Conservation (phyloP, 2,888 invertebrate genomes). For the Disparrhopalites patrizii region DNA sequence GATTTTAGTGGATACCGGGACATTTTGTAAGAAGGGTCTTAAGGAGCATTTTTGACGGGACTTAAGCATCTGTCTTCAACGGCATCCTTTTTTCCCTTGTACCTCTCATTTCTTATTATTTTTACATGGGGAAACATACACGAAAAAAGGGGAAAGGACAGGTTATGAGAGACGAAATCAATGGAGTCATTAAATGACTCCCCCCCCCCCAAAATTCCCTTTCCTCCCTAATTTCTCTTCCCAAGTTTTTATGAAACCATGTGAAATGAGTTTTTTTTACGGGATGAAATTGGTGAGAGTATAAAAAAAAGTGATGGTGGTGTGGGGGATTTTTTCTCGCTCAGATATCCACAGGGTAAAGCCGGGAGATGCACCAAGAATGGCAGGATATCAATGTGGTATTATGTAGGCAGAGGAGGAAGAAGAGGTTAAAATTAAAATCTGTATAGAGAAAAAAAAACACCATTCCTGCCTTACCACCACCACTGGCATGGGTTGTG, state of each 20-base stretch:
- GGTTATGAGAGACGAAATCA: slow-evolving; percentile 9
- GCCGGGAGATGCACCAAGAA: slow-evolving; percentile 15
- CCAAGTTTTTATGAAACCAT: neutral
- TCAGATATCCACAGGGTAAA: too few relatives aligned
- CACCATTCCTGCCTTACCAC: neutral
- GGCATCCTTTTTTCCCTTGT: too few relatives aligned
- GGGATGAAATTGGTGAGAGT: slow-evolving; percentile 15
- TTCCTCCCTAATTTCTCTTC: neutral
- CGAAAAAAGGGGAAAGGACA: slow-evolving; percentile 13
- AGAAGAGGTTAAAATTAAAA: slow-evolving; percentile 23
- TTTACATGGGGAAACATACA: too few relatives aligned
- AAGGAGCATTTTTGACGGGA: too few relatives aligned
- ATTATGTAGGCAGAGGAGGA: slow-evolving; percentile 1
- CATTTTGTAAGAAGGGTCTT: too few relatives aligned
- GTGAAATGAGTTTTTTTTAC: slow-evolving; percentile 24
- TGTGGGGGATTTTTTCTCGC: slow-evolving; percentile 3
- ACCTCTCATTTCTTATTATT: too few relatives aligned
- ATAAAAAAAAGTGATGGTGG: slow-evolving; percentile 9
- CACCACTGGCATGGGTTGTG: neutral
- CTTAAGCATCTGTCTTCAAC: neutral
- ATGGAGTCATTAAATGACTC: slow-evolving; percentile 6
- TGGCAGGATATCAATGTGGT: slow-evolving; percentile 13
- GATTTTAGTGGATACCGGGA: too few relatives aligned
- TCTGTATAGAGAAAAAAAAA: too few relatives aligned
- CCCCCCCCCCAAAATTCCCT: neutral